Percentiles rank a stretch among this genome's conserved stretches.
These are phyloP conservation scores for Actenoides lindsayi DNA, from an alignment of 2,113 vertebrate species.

Conservation along the genomic window DNA sequence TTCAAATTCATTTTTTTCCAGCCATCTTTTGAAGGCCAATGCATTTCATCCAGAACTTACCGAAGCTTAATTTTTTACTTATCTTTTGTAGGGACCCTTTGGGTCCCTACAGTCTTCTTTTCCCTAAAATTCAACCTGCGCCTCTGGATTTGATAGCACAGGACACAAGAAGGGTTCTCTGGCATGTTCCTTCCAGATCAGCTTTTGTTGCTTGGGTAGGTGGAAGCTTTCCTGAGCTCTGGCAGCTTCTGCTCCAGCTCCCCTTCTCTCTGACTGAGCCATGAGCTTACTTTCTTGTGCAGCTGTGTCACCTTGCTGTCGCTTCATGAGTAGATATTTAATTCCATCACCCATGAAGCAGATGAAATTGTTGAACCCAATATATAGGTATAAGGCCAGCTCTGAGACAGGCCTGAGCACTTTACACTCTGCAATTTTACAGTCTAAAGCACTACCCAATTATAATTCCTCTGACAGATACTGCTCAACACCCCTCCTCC, in stretches of 20 bases:
- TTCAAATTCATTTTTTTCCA: neutral
- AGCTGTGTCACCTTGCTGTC: neutral
- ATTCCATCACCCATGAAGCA: neutral
- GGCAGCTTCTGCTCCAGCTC: neutral
- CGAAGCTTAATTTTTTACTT: neutral
- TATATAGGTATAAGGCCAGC: neutral
- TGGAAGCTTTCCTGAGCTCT: neutral
- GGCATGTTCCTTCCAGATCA: neutral
- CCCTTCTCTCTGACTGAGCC: neutral
- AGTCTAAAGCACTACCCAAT: neutral
- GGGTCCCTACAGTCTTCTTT: neutral
- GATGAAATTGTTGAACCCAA: neutral
- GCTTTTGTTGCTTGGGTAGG: neutral
- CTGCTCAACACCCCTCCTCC: rapidly evolving
- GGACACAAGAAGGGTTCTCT: neutral
- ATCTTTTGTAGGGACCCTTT: neutral
- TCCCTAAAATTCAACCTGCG: neutral
- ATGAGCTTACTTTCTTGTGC: neutral
- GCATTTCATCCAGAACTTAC: neutral
- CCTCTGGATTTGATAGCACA: neutral
- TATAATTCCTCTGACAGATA: neutral
- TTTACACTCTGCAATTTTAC: neutral
- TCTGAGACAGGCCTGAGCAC: neutral
- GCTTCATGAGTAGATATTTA: neutral
- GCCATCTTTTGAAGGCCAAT: neutral